Evolutionary conservation across 2,113 vertebrate species (phyloP).

Genomic region (Hippolais icterina): DNA sequence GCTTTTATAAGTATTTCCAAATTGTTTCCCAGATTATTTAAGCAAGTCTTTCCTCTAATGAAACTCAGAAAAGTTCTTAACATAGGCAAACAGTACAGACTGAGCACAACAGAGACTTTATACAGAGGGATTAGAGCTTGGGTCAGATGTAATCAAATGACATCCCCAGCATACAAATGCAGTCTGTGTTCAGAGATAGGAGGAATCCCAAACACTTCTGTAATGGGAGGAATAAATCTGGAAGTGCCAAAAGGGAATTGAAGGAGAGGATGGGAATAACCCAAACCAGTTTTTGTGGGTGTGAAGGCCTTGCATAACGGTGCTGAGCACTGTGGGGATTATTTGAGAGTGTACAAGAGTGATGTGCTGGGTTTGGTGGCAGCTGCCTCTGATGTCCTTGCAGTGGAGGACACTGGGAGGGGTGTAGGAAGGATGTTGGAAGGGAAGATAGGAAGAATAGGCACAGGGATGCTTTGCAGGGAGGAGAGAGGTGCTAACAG

Average conservation of each 20-base stretch:
- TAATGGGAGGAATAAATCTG: neutral
- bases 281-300: neutral
- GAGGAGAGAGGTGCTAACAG: neutral
- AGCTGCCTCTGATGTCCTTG: neutral
- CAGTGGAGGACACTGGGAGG: neutral
- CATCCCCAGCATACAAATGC: neutral
- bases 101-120: constrained; percentile 9
- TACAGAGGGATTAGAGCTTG: neutral
- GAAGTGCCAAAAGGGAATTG: neutral
- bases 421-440: neutral
- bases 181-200: neutral
- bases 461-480: neutral
- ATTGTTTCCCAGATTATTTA: constrained; percentile 44
- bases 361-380: neutral
- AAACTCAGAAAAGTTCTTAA: constrained; percentile 20
- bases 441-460: neutral
- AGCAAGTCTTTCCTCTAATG: constrained; percentile 40
- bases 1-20: constrained; percentile 54
- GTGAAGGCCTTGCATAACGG: neutral
- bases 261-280: neutral
- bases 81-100: constrained; percentile 2
- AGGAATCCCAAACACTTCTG: constrained; percentile 49
- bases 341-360: neutral
- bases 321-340: fast-evolving
- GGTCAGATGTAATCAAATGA: constrained; percentile 43